phyloP scores from a whole-genome alignment of 1,140 invertebrate species.

The Orussus abietinus region DNA sequence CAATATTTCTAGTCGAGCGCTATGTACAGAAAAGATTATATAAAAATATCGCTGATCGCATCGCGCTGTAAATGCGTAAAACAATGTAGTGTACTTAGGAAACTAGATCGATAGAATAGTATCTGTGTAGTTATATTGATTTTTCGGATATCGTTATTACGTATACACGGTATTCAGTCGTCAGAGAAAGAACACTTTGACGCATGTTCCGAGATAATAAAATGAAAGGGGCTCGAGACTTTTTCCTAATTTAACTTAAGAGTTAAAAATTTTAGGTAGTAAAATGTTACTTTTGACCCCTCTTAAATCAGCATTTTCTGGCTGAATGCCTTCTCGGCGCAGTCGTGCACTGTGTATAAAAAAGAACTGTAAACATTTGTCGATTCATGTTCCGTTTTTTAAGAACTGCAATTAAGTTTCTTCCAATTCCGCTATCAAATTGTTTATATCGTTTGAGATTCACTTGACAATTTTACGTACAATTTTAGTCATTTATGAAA shows the following conservation, averaged over 20 bases:
- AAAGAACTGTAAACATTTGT: not conserved
- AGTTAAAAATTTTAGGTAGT: slow-evolving; percentile 1
- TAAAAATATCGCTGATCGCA: slow-evolving; percentile 33
- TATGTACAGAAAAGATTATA: slow-evolving; percentile 36
- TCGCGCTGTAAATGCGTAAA: slow-evolving; percentile 18
- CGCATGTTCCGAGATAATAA: slow-evolving; percentile 1
- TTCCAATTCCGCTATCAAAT: too few relatives aligned
- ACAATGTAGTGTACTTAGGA: slow-evolving; percentile 15
- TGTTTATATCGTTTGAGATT: too few relatives aligned
- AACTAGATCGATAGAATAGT: slow-evolving; percentile 12
- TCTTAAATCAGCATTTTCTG: not conserved
- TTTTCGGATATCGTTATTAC: slow-evolving; percentile 20
- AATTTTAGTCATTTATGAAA: too few relatives aligned
- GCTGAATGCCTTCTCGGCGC: not conserved
- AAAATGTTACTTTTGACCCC: not conserved
- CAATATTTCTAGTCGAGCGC: slow-evolving; percentile 17
- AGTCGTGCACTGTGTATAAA: not conserved
- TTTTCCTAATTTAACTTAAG: slow-evolving; percentile 4
- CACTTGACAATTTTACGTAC: too few relatives aligned
- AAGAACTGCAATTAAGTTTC: too few relatives aligned
- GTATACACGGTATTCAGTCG: slow-evolving; percentile 25
- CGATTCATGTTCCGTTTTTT: too few relatives aligned
- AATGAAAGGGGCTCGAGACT: slow-evolving; percentile 4
- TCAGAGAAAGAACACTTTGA: slow-evolving; percentile 14
- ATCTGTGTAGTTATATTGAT: slow-evolving; percentile 11